These are phyloP conservation scores for Steinernema feltiae DNA, from an alignment of 1,140 invertebrate species.

Conservation along the genomic window DNA sequence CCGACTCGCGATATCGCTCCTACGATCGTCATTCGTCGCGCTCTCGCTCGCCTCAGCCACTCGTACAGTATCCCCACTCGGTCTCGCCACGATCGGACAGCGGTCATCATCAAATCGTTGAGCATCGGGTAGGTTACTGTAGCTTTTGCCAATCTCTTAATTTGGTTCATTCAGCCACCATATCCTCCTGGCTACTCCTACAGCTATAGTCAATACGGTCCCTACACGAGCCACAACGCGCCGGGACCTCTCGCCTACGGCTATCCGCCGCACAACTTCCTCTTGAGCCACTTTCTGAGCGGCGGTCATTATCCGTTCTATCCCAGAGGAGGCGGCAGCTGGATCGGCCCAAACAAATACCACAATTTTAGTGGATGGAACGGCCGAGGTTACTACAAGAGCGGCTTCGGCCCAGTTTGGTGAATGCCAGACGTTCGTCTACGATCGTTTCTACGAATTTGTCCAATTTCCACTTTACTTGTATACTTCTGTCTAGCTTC, in stretches of 20 bases:
- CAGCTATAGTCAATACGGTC: constrained; percentile 14
- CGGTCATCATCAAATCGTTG: background rate
- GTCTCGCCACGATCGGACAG: background rate
- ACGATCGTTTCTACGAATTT: no score
- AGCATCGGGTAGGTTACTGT: background rate
- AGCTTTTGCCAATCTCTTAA: background rate
- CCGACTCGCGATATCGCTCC: constrained; percentile 27
- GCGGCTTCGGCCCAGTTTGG: background rate
- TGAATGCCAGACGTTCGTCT: no score
- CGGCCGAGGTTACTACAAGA: constrained; percentile 20
- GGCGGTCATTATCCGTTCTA: constrained; percentile 24
- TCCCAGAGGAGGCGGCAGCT: constrained; percentile 15
- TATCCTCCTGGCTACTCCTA: constrained; percentile 21
- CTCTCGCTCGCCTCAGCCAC: constrained; percentile 15
- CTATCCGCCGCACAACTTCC: constrained; percentile 18
- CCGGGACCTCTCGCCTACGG: constrained; percentile 20
- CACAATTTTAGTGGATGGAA: constrained; percentile 32
- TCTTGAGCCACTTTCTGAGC: constrained; percentile 20
- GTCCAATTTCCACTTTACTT: no score
- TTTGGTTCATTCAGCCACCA: background rate
- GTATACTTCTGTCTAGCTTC: no score
- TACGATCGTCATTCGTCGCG: constrained; percentile 17
- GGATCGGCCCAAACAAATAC: constrained; percentile 38
- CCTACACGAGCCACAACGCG: background rate
- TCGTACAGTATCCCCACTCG: background rate